Evolutionary conservation across 2,113 vertebrate genomes (phyloP).

Genomic region (Symphodus melops): DNA sequence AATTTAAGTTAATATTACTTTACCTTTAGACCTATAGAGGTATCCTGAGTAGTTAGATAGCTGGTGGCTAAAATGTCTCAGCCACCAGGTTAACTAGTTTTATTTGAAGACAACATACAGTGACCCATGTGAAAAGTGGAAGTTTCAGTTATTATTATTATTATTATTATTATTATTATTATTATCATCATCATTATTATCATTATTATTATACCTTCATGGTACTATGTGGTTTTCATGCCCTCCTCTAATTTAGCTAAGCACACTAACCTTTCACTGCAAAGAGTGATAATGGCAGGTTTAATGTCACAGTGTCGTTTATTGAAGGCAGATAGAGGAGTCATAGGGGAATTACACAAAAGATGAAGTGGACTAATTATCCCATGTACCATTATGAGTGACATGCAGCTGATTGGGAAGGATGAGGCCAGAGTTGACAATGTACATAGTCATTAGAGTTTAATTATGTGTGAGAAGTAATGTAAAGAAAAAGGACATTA

Average conservation of each 20-base stretch:
- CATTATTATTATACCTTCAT: too few species aligned
- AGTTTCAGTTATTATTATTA: too few species aligned
- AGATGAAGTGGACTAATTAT: conserved; percentile 70
- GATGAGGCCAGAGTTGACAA: conserved; percentile 29
- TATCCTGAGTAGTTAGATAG: too few species aligned
- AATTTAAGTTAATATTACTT: too few species aligned
- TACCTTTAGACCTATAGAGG: too few species aligned
- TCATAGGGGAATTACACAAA: conserved; percentile 57
- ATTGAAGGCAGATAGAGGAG: conserved; percentile 35
- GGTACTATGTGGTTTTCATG: conserved; percentile 16
- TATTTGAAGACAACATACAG: too few species aligned
- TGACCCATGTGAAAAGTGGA: too few species aligned
- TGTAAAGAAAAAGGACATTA: not conserved
- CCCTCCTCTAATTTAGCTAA: conserved; percentile 45
- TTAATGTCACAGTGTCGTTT: conserved; percentile 59
- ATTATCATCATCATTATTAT: too few species aligned
- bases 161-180: too few species aligned
- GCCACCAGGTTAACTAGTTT: too few species aligned
- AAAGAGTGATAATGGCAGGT: conserved; percentile 56
- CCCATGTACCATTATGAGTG: conserved; percentile 52
- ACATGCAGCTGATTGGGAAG: conserved; percentile 41
- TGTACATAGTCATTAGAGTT: conserved; percentile 54
- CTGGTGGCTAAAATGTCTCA: too few species aligned
- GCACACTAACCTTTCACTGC: conserved; percentile 63
- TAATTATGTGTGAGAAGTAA: conserved; percentile 44